Conservation (phyloP, 2,113 vertebrate genomes). For the Pterocles burchelli region DNA sequence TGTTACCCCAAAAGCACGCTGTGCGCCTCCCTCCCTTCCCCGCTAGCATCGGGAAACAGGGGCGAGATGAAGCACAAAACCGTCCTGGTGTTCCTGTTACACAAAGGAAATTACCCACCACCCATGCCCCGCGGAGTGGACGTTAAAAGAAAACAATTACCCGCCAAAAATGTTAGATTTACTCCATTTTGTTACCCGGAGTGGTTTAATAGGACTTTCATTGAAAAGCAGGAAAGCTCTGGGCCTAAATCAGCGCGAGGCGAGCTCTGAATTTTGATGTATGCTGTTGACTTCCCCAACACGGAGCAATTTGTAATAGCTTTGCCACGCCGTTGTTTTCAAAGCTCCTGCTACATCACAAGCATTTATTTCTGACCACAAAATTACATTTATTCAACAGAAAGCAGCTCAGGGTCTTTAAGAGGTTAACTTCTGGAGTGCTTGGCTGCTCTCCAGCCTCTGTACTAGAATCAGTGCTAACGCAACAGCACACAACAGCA, state of each 20-base stretch:
- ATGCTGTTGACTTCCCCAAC: slow-evolving; percentile 74
- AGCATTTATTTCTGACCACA: slow-evolving; percentile 80
- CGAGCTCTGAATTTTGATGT: slow-evolving; percentile 55
- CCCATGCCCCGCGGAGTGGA: background rate
- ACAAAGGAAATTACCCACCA: background rate
- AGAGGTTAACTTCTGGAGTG: slow-evolving; percentile 85
- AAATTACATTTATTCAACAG: slow-evolving; percentile 80
- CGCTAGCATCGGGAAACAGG: background rate
- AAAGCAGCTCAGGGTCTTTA: slow-evolving; percentile 80
- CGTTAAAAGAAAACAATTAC: slow-evolving; percentile 47
- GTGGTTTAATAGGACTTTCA: slow-evolving; percentile 56
- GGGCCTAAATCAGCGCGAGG: slow-evolving; percentile 60
- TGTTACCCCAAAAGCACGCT: background rate
- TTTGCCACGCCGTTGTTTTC: slow-evolving; percentile 72
- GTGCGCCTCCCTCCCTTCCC: background rate
- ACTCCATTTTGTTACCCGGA: slow-evolving; percentile 43
- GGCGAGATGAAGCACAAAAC: background rate
- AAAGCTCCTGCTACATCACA: slow-evolving; percentile 76
- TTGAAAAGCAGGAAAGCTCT: slow-evolving; percentile 64
- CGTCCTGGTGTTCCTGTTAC: accelerated
- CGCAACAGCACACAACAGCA: slow-evolving; percentile 68
- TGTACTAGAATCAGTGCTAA: slow-evolving; percentile 66
- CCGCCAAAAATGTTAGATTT: slow-evolving; percentile 61
- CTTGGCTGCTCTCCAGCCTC: slow-evolving; percentile 78
- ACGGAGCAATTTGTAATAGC: slow-evolving; percentile 77